Evolutionary conservation across 2,888 invertebrate species (phyloP).

Genomic region (Stramonita haemastoma): DNA sequence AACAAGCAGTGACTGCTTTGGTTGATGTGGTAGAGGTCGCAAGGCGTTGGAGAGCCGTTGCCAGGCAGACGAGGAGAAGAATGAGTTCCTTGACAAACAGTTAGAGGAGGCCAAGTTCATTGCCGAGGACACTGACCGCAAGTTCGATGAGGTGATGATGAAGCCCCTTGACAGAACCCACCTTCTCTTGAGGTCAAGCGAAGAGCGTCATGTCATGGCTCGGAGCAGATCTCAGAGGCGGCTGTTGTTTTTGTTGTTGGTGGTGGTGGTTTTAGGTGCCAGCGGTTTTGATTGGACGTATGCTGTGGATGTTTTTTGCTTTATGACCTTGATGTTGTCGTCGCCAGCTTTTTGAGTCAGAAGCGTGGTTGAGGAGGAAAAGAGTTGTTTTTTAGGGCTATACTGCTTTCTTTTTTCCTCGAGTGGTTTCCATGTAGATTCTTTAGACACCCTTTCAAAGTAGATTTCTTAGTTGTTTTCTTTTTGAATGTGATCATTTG

Average conservation of each 20-base stretch:
- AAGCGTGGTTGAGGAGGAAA: not conserved
- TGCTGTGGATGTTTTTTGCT: slow-evolving; percentile 1
- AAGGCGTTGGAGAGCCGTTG: slow-evolving; percentile 99
- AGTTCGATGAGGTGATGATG: slow-evolving; percentile 77
- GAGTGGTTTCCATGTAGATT: not conserved
- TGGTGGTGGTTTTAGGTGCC: not conserved
- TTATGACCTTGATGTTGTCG: not conserved
- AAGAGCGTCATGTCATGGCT: not conserved
- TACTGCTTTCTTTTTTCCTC: not conserved
- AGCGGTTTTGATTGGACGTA: not conserved
- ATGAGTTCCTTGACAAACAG: slow-evolving; percentile 99
- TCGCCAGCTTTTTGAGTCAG: not conserved
- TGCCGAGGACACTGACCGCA: slow-evolving; percentile 92
- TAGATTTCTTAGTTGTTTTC: not conserved
- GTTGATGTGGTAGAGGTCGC: slow-evolving; percentile 86
- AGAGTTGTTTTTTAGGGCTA: not conserved
- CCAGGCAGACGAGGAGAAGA: slow-evolving; percentile 99
- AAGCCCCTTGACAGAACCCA: not conserved
- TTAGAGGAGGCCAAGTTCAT: slow-evolving; percentile 99
- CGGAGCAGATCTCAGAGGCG: not conserved
- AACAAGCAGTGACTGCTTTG: slow-evolving; percentile 34
- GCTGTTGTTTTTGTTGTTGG: not conserved
- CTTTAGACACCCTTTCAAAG: not conserved
- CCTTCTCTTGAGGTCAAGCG: not conserved
- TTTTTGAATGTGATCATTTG: not conserved